Conservation (phyloP, 2,797 vertebrate genomes). For the Hephaestus fuliginosus region DNA sequence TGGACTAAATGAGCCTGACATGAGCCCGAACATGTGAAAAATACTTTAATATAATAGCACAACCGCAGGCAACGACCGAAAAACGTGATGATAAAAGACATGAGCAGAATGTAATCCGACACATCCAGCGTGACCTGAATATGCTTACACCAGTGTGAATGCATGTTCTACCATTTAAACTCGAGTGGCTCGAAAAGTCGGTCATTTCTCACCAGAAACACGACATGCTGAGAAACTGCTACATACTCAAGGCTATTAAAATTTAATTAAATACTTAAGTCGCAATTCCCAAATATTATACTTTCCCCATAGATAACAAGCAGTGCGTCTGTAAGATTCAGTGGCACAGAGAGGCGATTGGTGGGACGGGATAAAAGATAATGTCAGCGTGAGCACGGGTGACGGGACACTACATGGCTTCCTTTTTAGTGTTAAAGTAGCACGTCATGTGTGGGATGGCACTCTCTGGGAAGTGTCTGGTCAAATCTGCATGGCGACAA, state of each 20-base stretch:
- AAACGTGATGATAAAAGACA: slow-evolving; percentile 7
- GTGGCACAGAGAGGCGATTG: background rate
- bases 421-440: slow-evolving; percentile 15
- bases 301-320: slow-evolving; percentile 1
- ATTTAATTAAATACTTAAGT: background rate
- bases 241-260: slow-evolving; percentile 3
- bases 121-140: slow-evolving; percentile 27
- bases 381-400: slow-evolving; percentile 4
- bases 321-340: background rate
- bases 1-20: slow-evolving; percentile 3
- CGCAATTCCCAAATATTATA: slow-evolving; percentile 1
- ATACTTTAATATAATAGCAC: background rate
- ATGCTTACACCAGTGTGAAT: background rate
- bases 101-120: background rate
- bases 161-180: background rate
- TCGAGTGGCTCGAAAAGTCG: background rate
- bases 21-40: background rate
- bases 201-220: slow-evolving; percentile 15
- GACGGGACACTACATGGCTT: background rate
- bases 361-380: background rate
- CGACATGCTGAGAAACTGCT: background rate
- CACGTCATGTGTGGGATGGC: slow-evolving; percentile 20
- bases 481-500: slow-evolving; percentile 47
- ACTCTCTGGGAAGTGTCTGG: slow-evolving; percentile 31
- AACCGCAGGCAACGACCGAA: background rate